These are phyloP conservation scores for Odocoileus hemionus DNA, from an alignment of 2,113 vertebrate genomes.

Conservation along the genomic window DNA sequence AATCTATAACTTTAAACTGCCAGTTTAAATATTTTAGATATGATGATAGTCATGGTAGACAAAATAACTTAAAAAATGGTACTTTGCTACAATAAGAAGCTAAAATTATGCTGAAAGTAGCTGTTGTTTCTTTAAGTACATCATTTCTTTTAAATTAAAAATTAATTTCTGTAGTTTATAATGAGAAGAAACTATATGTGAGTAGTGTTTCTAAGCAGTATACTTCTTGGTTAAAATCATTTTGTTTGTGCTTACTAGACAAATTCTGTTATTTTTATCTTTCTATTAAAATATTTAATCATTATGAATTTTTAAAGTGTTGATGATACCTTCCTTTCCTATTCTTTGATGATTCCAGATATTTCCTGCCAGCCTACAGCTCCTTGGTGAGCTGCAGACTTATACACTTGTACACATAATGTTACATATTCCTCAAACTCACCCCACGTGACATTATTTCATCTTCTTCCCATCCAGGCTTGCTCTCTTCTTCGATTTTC, in stretches of 20 bases:
- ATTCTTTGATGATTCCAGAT: neutral
- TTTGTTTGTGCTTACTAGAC: constrained; percentile 53
- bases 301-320: neutral
- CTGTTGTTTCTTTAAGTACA: neutral
- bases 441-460: neutral
- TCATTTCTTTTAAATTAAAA: constrained; percentile 30
- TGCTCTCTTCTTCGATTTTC: neutral
- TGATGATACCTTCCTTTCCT: neutral
- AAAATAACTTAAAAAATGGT: constrained; percentile 18
- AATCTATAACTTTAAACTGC: neutral
- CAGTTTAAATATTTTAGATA: neutral
- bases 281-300: neutral
- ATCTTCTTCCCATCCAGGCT: neutral
- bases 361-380: neutral
- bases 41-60: neutral
- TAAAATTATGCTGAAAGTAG: constrained; percentile 10
- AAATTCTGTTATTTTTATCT: constrained; percentile 11
- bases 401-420: neutral
- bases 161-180: neutral
- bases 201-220: neutral
- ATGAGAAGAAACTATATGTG: constrained; percentile 15
- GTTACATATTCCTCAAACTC: neutral
- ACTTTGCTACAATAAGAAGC: neutral
- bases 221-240: constrained; percentile 15
- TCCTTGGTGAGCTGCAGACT: neutral